Evolutionary conservation across 2,888 invertebrate species (phyloP).

Genomic region (Mesorhabditis spiculigera): DNA sequence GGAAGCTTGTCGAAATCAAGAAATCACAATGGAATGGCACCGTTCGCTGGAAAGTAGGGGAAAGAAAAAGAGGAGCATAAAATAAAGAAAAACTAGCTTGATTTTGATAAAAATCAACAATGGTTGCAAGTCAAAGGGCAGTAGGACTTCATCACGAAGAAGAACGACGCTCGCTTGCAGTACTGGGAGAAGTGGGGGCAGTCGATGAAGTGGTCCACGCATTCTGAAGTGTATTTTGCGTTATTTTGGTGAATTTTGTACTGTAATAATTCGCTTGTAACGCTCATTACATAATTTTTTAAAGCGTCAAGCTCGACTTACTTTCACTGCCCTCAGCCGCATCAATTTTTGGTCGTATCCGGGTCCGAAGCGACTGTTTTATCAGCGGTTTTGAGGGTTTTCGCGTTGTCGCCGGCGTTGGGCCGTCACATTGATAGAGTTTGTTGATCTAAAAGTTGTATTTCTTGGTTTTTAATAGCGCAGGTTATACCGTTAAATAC

Average conservation of each 20-base stretch:
- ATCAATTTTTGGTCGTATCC: neutral
- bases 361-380: constrained; percentile 6
- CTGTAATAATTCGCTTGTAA: no score
- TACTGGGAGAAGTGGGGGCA: constrained; percentile 56
- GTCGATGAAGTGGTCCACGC: constrained; percentile 56
- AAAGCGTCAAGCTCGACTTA: neutral
- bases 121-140: constrained; percentile 53
- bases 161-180: constrained; percentile 53
- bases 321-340: neutral
- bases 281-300: no score
- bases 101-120: constrained; percentile 23
- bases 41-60: no score
- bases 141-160: constrained; percentile 57
- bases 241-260: no score
- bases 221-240: constrained; percentile 45
- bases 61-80: no score
- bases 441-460: constrained; percentile 32
- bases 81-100: no score
- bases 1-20: no score
- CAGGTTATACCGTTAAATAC: neutral
- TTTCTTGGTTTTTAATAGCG: neutral
- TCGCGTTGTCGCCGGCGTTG: constrained; percentile 7
- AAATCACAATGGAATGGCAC: no score
- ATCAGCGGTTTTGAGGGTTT: neutral
- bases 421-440: constrained; percentile 33